Percentiles rank a stretch among this genome's conserved stretches.
Conservation (phyloP, 2,797 vertebrate species). For the Microhierax caerulescens region DNA sequence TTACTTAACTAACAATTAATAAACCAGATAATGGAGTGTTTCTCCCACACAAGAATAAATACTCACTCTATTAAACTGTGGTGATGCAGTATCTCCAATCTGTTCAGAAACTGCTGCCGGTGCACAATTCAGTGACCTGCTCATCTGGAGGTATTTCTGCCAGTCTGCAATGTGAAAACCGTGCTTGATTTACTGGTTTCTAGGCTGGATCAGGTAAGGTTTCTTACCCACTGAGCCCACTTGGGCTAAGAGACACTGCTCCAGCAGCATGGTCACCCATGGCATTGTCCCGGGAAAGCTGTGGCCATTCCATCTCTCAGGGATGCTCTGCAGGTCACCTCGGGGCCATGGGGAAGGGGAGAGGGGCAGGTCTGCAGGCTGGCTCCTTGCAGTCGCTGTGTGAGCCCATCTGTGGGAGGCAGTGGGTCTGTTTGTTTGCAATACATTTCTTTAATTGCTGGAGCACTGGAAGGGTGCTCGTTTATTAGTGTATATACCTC, state of each 20-base stretch:
- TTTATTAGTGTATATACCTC: background rate
- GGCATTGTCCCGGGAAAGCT: background rate
- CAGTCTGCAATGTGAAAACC: background rate
- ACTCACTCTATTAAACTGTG: background rate
- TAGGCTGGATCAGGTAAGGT: background rate
- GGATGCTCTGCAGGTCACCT: background rate
- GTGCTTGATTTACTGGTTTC: background rate
- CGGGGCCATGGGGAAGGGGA: accelerated
- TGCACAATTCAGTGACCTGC: background rate
- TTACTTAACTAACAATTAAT: conserved; percentile 68
- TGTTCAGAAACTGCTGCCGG: background rate
- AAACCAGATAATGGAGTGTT: conserved; percentile 61
- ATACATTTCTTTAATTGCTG: background rate
- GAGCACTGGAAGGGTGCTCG: background rate
- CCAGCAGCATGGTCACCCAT: accelerated
- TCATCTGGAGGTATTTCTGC: background rate
- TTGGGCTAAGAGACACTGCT: background rate
- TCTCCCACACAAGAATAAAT: conserved; percentile 43
- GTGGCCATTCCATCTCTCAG: background rate
- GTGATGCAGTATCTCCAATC: background rate
- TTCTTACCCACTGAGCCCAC: accelerated
- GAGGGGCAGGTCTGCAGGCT: background rate
- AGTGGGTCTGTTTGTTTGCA: background rate
- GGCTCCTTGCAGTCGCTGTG: accelerated
- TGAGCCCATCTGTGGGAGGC: background rate